Evolutionary conservation across 1,140 invertebrate genomes (phyloP), one percentile per base, ranked within the genome.

Genomic region (Meteorus sp.): DNA sequence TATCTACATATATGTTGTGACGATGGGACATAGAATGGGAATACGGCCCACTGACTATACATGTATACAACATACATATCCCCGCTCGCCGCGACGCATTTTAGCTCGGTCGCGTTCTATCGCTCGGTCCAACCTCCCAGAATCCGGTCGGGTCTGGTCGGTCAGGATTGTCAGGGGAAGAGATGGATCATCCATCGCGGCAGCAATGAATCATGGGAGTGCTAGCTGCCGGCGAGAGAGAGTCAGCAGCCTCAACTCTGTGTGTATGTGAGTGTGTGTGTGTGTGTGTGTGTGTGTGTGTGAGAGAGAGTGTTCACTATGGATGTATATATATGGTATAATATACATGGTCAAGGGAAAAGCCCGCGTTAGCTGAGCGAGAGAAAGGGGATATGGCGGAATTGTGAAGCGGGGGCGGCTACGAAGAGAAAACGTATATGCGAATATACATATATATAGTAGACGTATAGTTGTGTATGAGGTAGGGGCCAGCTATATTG

Each of bases 181-280:
- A 80, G 74, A 78, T 76, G 75, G 75, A 78, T 78, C 74, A 78
- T 78, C 74, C 74, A 77, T 77, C 75, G 75, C 70, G 70, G 70
- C 69, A 55, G 73, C 76, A 68, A 80, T 80, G 76, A 77, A 79
- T 78, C 78, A 80, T 77, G 75, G 64, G 64, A 76, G 68, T 62
- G 68, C 69, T 70, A 64, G 66, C 60, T 63, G 60, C 64, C 29
- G 50, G 54, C 59, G 55, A 63, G 63, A 60, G 60, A 61, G 55
- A 50, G 48, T 22, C 33, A 19, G 37, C 25, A 33, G 51, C 56
- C 48, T 29, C 48, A n/a, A 35, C 27, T 59, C 52, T 61, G 59
- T 54, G 56, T 61, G 37, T 54, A 29, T 56, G 54, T 55, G 23
- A 39, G 41, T 37, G 39, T 27, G 48, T 15, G n/a, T 15, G 37